phyloP scores from a whole-genome alignment of 2,888 invertebrate species.

The Malthinus flaveolus region DNA sequence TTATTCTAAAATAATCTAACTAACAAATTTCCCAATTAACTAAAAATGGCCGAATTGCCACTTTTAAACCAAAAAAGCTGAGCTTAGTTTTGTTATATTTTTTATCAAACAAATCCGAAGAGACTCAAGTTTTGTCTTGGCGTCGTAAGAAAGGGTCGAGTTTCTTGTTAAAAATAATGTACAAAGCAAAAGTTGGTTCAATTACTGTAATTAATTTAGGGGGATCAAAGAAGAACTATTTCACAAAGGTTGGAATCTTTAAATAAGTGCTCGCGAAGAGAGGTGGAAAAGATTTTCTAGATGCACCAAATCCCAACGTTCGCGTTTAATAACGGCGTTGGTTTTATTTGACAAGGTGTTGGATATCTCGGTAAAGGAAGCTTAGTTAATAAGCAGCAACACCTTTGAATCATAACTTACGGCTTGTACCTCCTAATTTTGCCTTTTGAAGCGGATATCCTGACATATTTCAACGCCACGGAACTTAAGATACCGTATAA shows the following conservation, averaged over 20 bases:
- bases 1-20: too few relatives aligned
- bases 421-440: slow-evolving; percentile 42
- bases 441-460: slow-evolving; percentile 40
- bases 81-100: too few relatives aligned
- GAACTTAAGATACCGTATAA: slow-evolving; percentile 23
- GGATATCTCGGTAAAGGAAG: slow-evolving; percentile 27
- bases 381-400: slow-evolving; percentile 41
- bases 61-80: too few relatives aligned
- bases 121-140: too few relatives aligned
- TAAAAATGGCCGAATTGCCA: too few relatives aligned
- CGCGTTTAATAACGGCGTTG: slow-evolving; percentile 3
- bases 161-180: too few relatives aligned
- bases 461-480: slow-evolving; percentile 36
- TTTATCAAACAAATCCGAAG: too few relatives aligned
- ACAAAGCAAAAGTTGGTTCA: too few relatives aligned
- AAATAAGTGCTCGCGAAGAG: background rate
- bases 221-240: background rate
- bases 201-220: background rate
- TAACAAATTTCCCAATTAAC: too few relatives aligned
- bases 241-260: too few relatives aligned
- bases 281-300: slow-evolving; percentile 2
- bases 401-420: slow-evolving; percentile 42
- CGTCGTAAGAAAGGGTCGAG: too few relatives aligned
- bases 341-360: slow-evolving; percentile 25
- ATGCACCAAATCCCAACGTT: slow-evolving; percentile 9